Conservation (phyloP, 2,113 vertebrate genomes). For the Saccopteryx bilineata region DNA sequence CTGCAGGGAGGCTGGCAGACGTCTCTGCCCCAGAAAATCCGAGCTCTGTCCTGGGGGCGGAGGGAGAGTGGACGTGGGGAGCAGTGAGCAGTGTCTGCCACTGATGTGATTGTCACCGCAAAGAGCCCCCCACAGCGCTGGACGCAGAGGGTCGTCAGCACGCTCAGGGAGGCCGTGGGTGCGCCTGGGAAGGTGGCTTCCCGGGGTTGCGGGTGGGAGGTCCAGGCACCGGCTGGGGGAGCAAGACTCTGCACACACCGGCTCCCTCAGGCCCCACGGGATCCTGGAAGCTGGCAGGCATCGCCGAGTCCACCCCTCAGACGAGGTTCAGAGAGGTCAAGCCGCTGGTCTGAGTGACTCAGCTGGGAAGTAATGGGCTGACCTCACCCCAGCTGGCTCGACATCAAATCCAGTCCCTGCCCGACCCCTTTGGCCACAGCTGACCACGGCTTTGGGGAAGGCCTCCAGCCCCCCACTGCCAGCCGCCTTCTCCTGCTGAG, state of each 20-base stretch:
- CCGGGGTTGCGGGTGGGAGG: not conserved
- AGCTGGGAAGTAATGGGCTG: not conserved
- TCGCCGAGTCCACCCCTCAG: accelerated
- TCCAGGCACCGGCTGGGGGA: not conserved
- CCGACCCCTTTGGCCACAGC: not conserved
- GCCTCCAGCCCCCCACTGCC: too few relatives aligned
- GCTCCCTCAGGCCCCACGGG: not conserved
- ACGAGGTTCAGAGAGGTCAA: not conserved
- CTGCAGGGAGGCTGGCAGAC: not conserved
- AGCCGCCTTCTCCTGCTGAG: not conserved
- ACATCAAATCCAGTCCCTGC: not conserved
- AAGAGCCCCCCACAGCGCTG: accelerated
- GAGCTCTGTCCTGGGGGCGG: too few relatives aligned
- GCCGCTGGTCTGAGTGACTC: not conserved
- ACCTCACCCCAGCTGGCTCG: not conserved
- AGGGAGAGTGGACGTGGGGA: not conserved
- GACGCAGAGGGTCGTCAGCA: not conserved
- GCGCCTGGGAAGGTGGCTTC: not conserved
- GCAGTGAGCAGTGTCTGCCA: too few relatives aligned
- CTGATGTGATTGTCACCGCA: accelerated
- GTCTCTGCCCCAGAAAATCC: not conserved
- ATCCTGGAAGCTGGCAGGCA: not conserved
- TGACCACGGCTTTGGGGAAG: not conserved
- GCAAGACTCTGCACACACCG: accelerated
- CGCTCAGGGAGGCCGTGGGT: accelerated